Evolutionary conservation across 2,888 invertebrate genomes (phyloP), one percentile per base, ranked within the genome.

Genomic region (Itoplectis maculator): DNA sequence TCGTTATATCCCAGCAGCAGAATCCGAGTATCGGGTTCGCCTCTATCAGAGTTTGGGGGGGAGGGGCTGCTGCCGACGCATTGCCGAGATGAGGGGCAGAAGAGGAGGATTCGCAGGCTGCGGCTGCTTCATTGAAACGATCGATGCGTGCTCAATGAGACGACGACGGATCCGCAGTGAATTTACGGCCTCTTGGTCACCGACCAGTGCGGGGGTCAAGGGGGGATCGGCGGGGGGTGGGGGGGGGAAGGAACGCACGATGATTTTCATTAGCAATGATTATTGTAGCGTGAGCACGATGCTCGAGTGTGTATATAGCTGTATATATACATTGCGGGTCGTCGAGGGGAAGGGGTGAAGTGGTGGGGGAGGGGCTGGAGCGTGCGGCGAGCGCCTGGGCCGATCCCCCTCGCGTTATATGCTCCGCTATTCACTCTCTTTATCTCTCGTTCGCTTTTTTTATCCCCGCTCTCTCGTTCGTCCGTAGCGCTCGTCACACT

Each of bases 221-320:
- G n/a, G n/a, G n/a, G n/a, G n/a, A n/a, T n/a, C n/a, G n/a, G n/a
- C n/a, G n/a, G n/a, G n/a, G n/a, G n/a, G n/a, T n/a, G n/a, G 37
- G 51, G 42, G 66, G 45, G 20, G 59, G 37, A 42, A 45, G 63
- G 59, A 68, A 76, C 72, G 76, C 79, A 79, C 79, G 72, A 84
- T 87, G 81, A 86, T 86, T 87, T 87, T 86, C 86, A 87, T 87
- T 83, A 84, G 79, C 81, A 77, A 80, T 82, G 86, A 85, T 87
- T 85, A 85, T 85, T 76, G 82, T 77, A 79, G 82, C 79, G 82
- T 82, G 82, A 74, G 76, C 75, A 59, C 76, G 73, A 51, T 75
- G 35, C 72, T 11, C 72, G 56, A 70, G 76, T 54, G 54, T 76
- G 56, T 75, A 74, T 63, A 61, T n/a, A 23, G 40, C 23, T n/a